Conservation (phyloP, 2,797 vertebrate genomes). For the Mus minutoides region DNA sequence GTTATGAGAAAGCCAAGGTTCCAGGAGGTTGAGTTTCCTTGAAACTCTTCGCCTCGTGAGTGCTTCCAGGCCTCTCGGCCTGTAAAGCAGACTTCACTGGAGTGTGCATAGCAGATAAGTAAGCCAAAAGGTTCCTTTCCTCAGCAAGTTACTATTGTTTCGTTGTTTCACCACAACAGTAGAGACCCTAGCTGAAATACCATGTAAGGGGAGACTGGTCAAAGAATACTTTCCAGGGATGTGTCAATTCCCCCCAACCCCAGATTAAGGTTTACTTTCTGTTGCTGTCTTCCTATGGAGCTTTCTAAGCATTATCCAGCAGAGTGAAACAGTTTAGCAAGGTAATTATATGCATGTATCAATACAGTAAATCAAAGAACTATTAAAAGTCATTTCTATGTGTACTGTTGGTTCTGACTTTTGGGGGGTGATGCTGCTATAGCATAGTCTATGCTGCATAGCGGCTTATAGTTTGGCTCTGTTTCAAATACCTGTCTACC, state of each 20-base stretch:
- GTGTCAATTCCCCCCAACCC: background rate
- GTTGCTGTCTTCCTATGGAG: background rate
- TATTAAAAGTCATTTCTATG: background rate
- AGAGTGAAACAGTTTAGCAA: background rate
- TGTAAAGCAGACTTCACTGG: no score
- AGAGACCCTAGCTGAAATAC: background rate
- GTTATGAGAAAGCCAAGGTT: no score
- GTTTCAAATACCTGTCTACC: background rate
- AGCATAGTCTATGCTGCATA: background rate
- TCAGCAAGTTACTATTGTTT: background rate
- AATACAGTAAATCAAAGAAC: background rate
- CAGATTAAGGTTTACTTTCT: background rate
- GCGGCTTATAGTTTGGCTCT: background rate
- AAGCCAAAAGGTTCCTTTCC: no score
- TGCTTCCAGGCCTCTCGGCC: no score
- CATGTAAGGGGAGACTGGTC: no score
- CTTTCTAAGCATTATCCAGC: background rate
- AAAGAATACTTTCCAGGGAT: background rate
- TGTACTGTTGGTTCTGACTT: background rate
- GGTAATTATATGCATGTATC: background rate
- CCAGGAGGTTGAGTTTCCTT: no score
- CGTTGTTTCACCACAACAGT: background rate
- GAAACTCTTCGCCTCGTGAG: no score
- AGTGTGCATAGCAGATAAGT: no score
- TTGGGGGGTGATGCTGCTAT: background rate